phyloP scores from a whole-genome alignment of 2,888 invertebrate genomes.

The Nemotelus pantherinus region DNA sequence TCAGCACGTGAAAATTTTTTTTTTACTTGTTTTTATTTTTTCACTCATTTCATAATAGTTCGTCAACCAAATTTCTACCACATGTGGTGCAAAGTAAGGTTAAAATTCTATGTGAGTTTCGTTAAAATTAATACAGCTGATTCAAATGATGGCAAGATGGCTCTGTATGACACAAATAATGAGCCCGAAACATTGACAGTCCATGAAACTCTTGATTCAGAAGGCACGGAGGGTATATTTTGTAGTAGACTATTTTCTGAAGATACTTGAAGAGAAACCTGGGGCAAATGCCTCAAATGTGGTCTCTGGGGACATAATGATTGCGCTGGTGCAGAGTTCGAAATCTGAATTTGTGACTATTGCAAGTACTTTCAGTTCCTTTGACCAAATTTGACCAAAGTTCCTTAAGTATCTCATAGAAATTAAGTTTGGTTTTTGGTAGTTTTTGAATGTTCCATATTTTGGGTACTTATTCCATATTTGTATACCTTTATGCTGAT shows the following conservation, averaged over 20 bases:
- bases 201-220: background rate
- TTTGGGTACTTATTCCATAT: background rate
- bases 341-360: background rate
- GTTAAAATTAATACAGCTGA: background rate
- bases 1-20: too few species aligned
- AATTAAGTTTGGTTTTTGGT: background rate
- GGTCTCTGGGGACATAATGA: background rate
- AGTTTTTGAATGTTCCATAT: background rate
- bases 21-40: too few species aligned
- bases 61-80: too few species aligned
- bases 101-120: too few species aligned
- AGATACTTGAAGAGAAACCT: background rate
- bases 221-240: background rate
- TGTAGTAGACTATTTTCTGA: background rate
- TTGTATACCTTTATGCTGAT: conserved; percentile 6
- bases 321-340: conserved; percentile 4
- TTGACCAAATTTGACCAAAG: background rate
- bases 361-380: conserved; percentile 1
- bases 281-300: background rate
- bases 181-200: background rate
- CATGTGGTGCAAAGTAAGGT: too few species aligned
- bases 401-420: background rate
- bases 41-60: too few species aligned
- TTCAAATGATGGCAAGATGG: background rate
- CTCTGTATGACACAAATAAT: background rate